Evolutionary conservation across 2,888 invertebrate genomes (phyloP).

Genomic region (Dysmachus trigonus): DNA sequence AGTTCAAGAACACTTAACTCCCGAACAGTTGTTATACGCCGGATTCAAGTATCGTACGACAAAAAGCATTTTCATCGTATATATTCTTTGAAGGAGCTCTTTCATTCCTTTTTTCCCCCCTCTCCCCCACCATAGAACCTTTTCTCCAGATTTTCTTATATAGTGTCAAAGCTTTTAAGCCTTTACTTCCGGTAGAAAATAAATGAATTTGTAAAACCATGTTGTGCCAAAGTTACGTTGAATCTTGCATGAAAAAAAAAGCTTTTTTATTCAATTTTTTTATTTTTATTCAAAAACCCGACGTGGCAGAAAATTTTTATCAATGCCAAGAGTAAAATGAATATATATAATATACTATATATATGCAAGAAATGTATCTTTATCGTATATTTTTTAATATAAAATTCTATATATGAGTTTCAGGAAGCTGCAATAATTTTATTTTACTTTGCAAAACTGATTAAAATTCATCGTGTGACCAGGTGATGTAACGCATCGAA

Average conservation of each 20-base stretch:
- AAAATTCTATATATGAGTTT: background rate
- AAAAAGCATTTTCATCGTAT: background rate
- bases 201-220: background rate
- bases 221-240: background rate
- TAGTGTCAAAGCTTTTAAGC: background rate
- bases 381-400: background rate
- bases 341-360: background rate
- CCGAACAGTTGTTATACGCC: background rate
- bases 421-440: background rate
- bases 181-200: background rate
- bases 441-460: background rate
- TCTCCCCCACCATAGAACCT: background rate
- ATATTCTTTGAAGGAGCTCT: background rate
- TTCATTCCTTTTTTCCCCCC: background rate
- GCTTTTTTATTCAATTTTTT: background rate
- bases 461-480: background rate
- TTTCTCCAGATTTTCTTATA: background rate
- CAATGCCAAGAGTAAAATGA: background rate
- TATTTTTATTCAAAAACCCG: too few species aligned
- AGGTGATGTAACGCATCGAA: background rate
- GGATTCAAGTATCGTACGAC: background rate
- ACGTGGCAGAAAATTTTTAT: background rate
- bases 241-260: background rate
- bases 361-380: too few species aligned
- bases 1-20: background rate